A percentile compares a stretch with the other conserved stretches of the same genome.
These are phyloP conservation scores for Hyperoodon ampullatus DNA, from an alignment of 2,113 vertebrate species.

Conservation along the genomic window DNA sequence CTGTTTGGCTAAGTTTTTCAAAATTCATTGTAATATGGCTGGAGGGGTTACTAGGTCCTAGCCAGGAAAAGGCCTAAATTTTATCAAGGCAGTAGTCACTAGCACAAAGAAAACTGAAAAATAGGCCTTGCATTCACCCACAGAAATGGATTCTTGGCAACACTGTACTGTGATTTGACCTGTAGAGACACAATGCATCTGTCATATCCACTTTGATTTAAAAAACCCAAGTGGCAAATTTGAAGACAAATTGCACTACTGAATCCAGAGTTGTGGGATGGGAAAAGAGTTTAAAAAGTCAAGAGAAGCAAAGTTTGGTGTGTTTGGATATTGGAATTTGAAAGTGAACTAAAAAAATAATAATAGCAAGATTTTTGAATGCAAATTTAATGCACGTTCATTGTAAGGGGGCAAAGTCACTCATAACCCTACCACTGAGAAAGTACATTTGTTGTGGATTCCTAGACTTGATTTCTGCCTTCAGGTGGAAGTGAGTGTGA, in stretches of 20 bases:
- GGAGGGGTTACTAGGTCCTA: neutral
- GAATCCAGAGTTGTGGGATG: neutral
- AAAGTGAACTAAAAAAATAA: neutral
- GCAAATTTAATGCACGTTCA: neutral
- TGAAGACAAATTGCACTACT: neutral
- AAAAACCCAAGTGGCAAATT: neutral
- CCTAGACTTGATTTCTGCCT: neutral
- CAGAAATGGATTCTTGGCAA: neutral
- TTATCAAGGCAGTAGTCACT: neutral
- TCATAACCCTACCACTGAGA: neutral
- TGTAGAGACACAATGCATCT: neutral
- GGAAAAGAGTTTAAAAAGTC: neutral
- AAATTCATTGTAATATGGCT: neutral
- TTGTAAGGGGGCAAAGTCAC: fast-evolving
- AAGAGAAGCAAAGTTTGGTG: neutral
- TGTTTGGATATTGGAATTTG: neutral
- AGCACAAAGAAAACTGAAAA: slow-evolving; percentile 31
- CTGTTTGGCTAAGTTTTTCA: neutral
- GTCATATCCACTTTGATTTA: neutral
- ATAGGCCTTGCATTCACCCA: neutral
- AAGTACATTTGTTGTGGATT: neutral
- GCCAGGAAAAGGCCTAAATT: neutral
- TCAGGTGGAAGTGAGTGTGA: neutral
- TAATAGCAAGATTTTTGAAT: neutral
- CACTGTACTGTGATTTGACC: neutral